Base-by-base conservation (phyloP, 2,888 invertebrate genomes). In the Dioctria rufipes region DNA sequence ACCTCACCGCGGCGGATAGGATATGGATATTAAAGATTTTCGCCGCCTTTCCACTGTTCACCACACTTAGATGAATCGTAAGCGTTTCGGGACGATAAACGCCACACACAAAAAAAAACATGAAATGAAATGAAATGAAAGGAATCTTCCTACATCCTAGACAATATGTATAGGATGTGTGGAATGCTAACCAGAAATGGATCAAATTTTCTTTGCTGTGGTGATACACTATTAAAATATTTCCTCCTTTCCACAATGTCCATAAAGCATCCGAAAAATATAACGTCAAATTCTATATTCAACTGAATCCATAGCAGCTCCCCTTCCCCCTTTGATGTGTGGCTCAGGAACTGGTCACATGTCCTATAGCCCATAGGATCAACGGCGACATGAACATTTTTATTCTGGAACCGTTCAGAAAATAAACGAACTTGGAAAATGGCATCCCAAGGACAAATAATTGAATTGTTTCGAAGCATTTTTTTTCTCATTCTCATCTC, bases 381-480 rank as follows among this genome's bases (percentile, higher is more conserved):
- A 61, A 61, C 9, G 49, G 77, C 13, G 77, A 63, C 77, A 77
- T 11, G n/a, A 49, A 43, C 77, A 71, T 80, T 80, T 73, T 43
- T 71, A 80, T 80, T 80, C 80, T 39, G 60, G 63, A 8, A 43
- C 40, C 71, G 80, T 71, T 73, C 80, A 73, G 42, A 71, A 73
- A 78, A 78, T 71, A 73, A 66, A 66, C 46, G 40, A 78, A 79
- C 37, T 67, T 43, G 60, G 43, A 61, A 77, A 80, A 80, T 60
- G 60, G 60, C 69, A 67, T 79, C 58, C 75, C 77, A 78, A 78
- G 78, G 60, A 67, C 60, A 78, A 81, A 81, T 81, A 81, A 78
- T 81, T 78, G 80, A 81, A 81, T 81, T 81, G 80, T 78, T 81
- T 81, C 61, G 80, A 39, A 67, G 46, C 25, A 46, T 77, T 80